Conservation (phyloP, 2,113 vertebrate species). For the Alligator mississippiensis region DNA sequence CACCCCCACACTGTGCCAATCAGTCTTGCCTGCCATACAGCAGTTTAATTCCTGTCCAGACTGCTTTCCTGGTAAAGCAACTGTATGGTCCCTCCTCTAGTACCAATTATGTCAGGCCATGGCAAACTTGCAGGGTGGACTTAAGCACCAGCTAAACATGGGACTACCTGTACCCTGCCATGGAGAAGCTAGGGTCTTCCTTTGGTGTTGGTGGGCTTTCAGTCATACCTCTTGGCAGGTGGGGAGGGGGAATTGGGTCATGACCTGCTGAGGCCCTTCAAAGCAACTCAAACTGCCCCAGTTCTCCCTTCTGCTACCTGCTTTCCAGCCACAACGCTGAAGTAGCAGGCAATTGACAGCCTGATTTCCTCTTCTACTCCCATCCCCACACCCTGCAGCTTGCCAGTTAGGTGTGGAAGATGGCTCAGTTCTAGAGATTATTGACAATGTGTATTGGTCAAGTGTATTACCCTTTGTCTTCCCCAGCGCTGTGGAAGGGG, state of each 20-base stretch:
- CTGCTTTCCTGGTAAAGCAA: neutral
- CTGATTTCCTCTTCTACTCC: neutral
- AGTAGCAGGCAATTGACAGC: neutral
- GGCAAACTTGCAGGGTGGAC: neutral
- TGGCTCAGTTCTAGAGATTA: neutral
- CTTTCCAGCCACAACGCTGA: accelerated
- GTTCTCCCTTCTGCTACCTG: neutral
- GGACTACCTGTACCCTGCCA: neutral
- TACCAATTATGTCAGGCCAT: neutral
- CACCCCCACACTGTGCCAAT: neutral
- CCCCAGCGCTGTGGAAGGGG: slow-evolving; percentile 53
- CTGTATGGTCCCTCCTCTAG: neutral
- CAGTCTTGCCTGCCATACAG: neutral
- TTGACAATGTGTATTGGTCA: accelerated
- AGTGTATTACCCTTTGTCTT: slow-evolving; percentile 67
- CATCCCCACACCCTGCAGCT: neutral
- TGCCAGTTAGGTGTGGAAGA: neutral
- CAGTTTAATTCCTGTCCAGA: neutral
- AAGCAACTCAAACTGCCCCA: neutral
- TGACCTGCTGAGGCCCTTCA: neutral
- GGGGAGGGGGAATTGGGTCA: too few species aligned
- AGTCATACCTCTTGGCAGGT: neutral
- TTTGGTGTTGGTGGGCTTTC: neutral
- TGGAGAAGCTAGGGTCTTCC: neutral
- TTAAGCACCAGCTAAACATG: neutral